Evolutionary conservation across 2,113 vertebrate genomes (phyloP).

Genomic region (Helogale parvula): DNA sequence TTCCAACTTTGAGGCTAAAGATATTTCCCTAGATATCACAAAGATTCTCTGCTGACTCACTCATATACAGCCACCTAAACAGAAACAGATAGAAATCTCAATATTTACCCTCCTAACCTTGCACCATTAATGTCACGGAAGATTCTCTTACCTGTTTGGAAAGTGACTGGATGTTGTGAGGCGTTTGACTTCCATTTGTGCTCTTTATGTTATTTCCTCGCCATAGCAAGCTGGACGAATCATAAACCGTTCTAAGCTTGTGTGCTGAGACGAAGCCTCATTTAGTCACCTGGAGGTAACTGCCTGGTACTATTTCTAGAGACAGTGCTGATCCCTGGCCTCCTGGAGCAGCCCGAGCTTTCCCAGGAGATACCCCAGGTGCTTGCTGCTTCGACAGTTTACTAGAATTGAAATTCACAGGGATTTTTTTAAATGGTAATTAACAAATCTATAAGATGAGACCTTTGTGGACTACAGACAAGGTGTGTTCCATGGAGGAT

Average conservation of each 20-base stretch:
- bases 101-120: not conserved
- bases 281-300: constrained; percentile 61
- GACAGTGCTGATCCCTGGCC: constrained; percentile 65
- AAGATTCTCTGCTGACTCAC: constrained; percentile 56
- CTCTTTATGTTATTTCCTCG: constrained; percentile 61
- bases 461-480: constrained; percentile 26
- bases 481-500: not conserved
- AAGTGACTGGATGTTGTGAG: constrained; percentile 32
- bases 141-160: constrained; percentile 62
- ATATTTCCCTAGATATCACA: not conserved
- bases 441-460: constrained; percentile 35
- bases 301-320: constrained; percentile 72
- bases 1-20: constrained; percentile 20
- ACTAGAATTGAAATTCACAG: constrained; percentile 35
- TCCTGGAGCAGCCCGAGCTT: not conserved
- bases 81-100: not conserved
- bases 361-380: constrained; percentile 57
- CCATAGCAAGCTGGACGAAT: constrained; percentile 25
- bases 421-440: not conserved
- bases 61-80: not conserved
- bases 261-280: constrained; percentile 60
- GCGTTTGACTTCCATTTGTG: constrained; percentile 50
- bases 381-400: constrained; percentile 57
- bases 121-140: not conserved
- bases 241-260: constrained; percentile 60